Base-by-base conservation (phyloP, 2,888 invertebrate species). In the Cepaea hortensis region DNA sequence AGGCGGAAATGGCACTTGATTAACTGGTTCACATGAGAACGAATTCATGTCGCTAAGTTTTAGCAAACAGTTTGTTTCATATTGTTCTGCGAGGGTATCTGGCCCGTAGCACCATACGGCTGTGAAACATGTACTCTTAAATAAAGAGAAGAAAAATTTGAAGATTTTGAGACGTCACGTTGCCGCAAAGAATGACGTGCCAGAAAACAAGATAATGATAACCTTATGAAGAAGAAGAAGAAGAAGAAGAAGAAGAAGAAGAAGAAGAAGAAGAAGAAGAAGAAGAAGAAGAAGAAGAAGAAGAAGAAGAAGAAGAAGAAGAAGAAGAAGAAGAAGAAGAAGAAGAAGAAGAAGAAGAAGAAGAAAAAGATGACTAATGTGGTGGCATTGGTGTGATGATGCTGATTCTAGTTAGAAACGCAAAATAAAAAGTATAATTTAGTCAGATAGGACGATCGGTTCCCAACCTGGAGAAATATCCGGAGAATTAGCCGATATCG, bases 201-300 rank as follows among this genome's bases (percentile, higher is more conserved):
- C 13, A 65, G 65, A 13, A 13, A 13, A 13, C 18, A 18, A 13
- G 65, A 18, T 65, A 65, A 65, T 18, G 9, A 13, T 11, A 65
- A 65, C 65, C 18, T 65, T 65, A 13, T 11, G 3, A 35, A 1
- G 35, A 35, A 35, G 35, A 35, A 35, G 35, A 35, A 35, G 35
- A 35, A 35, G 35, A 35, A 35, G 35, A 35, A 35, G 35, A 35
- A 35, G 35, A 48, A 13, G 48, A n/a, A 48, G 48, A 15, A 79
- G 50, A n/a, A 79, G 79, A 79, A 48, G 48, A 79, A 35, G 50
- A 55, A 55, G 55, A 55, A n/a, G 48, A 70, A 48, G 13, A 23
- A 75, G 62, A 23, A 61, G 55, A n/a, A 46, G 76, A 84, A 35
- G 35, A 35, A 84, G 76, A 46, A 65, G 46, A 62, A 72, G 61